Conservation (phyloP, 2,888 invertebrate species). For the Parascotia fuliginaria region DNA sequence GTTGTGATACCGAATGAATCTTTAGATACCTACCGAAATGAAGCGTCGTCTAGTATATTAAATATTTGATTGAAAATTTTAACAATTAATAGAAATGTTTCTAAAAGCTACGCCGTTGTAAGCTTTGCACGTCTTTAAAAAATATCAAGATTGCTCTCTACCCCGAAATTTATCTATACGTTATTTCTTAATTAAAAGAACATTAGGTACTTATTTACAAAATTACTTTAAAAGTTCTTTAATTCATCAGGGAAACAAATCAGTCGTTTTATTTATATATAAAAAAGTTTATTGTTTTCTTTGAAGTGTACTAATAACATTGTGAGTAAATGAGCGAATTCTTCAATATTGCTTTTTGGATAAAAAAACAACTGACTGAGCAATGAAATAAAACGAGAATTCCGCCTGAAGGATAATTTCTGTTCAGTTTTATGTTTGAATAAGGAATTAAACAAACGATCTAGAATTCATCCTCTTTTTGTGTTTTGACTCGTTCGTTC, state of each 20-base stretch:
- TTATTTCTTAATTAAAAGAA: background rate
- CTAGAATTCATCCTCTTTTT: background rate
- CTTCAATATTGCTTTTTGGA: conserved; percentile 5
- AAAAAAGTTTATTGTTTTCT: background rate
- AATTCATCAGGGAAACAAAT: background rate
- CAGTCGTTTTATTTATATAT: background rate
- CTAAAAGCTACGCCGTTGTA: too few relatives aligned
- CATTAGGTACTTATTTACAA: background rate
- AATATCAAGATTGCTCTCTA: too few relatives aligned
- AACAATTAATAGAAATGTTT: too few relatives aligned
- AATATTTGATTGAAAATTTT: too few relatives aligned
- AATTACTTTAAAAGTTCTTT: background rate
- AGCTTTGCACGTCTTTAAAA: too few relatives aligned
- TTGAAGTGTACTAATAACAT: background rate
- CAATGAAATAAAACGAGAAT: background rate
- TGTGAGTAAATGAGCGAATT: background rate
- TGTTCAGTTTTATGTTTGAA: background rate
- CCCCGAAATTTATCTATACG: too few relatives aligned
- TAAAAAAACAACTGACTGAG: background rate
- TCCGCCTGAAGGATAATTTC: background rate
- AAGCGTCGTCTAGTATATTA: background rate
- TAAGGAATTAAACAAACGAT: background rate
- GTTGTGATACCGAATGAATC: too few relatives aligned
- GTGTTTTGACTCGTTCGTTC: background rate
- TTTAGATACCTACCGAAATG: too few relatives aligned